A percentile compares a stretch with the other conserved stretches of the same genome.
phyloP scores from a whole-genome alignment of 1,140 invertebrate genomes.

The Drosophila varians region DNA sequence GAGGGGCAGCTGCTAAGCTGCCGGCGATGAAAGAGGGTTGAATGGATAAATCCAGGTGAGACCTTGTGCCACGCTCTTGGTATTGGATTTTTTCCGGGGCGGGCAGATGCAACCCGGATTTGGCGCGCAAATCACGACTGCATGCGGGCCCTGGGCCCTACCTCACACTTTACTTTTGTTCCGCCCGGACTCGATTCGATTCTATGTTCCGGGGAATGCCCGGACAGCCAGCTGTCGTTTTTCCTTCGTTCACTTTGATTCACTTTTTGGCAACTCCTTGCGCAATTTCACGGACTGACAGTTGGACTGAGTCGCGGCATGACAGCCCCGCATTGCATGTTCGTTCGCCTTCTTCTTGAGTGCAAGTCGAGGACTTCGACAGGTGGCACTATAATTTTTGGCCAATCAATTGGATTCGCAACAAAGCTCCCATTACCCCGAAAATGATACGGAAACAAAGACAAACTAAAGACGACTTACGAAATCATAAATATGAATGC shows the following conservation, averaged over 20 bases:
- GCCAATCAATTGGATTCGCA: constrained; percentile 25
- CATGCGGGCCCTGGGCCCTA: constrained; percentile 35
- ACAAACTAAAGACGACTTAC: constrained; percentile 11
- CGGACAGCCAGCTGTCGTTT: constrained; percentile 45
- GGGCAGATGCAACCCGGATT: constrained; percentile 63
- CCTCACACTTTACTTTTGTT: constrained; percentile 28
- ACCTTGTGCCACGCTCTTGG: constrained; percentile 53
- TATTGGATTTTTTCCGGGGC: constrained; percentile 6
- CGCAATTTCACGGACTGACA: constrained; percentile 58
- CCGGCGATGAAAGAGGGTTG: constrained; percentile 50
- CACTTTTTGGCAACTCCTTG: constrained; percentile 65
- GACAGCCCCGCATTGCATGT: constrained; percentile 59
- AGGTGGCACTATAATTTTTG: constrained; percentile 52
- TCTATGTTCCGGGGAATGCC: constrained; percentile 11
- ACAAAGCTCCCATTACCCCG: too few species aligned
- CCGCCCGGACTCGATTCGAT: neutral
- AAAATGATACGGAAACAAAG: too few species aligned
- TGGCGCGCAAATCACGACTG: constrained; percentile 62
- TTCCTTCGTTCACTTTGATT: constrained; percentile 10
- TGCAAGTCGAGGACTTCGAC: constrained; percentile 71
- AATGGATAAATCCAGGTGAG: constrained; percentile 74
- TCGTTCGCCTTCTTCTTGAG: constrained; percentile 62
- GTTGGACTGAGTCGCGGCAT: constrained; percentile 45
- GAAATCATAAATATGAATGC: constrained; percentile 77
- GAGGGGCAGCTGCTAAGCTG: constrained; percentile 64